These are phyloP conservation scores for Tychaedon coryphoeus DNA, from an alignment of 2,113 vertebrate genomes.

Conservation along the genomic window DNA sequence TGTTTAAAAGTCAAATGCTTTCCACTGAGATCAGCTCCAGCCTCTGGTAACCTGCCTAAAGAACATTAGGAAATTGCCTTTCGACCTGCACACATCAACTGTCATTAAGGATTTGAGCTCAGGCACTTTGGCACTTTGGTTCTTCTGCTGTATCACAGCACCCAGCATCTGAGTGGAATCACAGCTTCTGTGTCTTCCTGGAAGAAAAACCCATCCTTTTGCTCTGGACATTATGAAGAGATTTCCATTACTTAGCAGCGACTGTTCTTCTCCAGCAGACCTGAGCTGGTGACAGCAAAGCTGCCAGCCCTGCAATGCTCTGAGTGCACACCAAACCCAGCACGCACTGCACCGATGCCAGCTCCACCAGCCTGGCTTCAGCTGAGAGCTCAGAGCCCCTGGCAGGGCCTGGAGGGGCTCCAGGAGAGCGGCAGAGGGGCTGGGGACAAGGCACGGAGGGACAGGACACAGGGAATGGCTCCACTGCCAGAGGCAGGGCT, in stretches of 20 bases:
- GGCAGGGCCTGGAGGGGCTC: neutral
- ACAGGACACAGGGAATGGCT: neutral
- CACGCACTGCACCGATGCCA: neutral
- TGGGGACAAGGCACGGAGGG: neutral
- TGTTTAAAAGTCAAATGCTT: neutral
- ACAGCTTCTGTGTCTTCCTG: neutral
- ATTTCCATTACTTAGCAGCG: neutral
- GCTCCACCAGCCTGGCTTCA: neutral
- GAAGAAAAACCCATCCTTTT: neutral
- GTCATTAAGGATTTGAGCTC: neutral
- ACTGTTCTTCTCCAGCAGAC: neutral
- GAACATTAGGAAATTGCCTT: neutral
- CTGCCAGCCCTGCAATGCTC: fast-evolving
- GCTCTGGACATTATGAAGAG: neutral
- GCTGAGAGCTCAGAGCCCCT: neutral
- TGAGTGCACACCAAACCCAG: neutral
- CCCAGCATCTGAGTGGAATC: neutral
- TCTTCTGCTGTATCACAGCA: neutral
- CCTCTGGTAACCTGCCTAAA: neutral
- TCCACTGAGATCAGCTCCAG: neutral
- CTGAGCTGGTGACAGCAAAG: neutral
- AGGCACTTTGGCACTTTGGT: neutral
- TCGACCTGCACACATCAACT: neutral
- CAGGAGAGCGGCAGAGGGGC: neutral
- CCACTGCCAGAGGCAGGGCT: neutral